A percentile compares a stretch with the other conserved stretches of the same genome.
Conservation (phyloP, 1,140 invertebrate species). For the Conopomorpha cramerella region DNA sequence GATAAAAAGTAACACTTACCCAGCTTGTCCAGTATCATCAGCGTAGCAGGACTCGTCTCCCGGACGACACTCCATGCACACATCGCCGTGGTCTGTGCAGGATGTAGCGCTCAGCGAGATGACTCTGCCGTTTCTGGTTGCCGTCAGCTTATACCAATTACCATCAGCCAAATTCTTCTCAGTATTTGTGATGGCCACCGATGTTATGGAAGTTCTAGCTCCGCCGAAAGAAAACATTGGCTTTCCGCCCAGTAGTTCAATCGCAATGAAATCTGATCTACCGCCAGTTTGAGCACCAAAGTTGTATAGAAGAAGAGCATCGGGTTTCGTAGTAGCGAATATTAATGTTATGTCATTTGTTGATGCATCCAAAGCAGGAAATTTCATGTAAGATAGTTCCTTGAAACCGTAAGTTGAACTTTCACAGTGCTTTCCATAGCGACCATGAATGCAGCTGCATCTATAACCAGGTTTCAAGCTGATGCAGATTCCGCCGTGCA, state of each 20-base stretch:
- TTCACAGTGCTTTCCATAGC: constrained; percentile 91
- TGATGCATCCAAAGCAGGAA: constrained; percentile 80
- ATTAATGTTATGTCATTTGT: constrained; percentile 90
- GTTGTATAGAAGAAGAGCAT: constrained; percentile 88
- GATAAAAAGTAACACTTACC: constrained; percentile 56
- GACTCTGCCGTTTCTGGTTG: constrained; percentile 84
- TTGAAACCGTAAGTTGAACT: constrained; percentile 87
- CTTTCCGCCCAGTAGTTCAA: constrained; percentile 83
- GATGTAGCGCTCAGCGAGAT: constrained; percentile 81
- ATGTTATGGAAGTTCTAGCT: constrained; percentile 81
- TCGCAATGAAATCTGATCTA: constrained; percentile 88
- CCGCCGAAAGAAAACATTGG: constrained; percentile 90
- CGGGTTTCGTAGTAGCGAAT: constrained; percentile 87
- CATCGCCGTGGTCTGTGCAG: constrained; percentile 83
- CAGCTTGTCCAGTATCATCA: constrained; percentile 81
- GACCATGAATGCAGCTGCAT: constrained; percentile 84
- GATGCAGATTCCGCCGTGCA: constrained; percentile 83
- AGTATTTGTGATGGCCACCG: constrained; percentile 67
- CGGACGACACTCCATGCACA: constrained; percentile 82
- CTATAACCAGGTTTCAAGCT: constrained; percentile 81
- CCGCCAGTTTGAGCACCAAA: constrained; percentile 85
- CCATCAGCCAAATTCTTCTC: constrained; percentile 78
- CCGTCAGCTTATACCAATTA: constrained; percentile 89
- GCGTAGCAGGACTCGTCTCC: constrained; percentile 81
- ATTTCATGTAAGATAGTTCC: constrained; percentile 88